Base-by-base conservation (phyloP, 1,140 invertebrate species). In the Sweltsa coloradensis region DNA sequence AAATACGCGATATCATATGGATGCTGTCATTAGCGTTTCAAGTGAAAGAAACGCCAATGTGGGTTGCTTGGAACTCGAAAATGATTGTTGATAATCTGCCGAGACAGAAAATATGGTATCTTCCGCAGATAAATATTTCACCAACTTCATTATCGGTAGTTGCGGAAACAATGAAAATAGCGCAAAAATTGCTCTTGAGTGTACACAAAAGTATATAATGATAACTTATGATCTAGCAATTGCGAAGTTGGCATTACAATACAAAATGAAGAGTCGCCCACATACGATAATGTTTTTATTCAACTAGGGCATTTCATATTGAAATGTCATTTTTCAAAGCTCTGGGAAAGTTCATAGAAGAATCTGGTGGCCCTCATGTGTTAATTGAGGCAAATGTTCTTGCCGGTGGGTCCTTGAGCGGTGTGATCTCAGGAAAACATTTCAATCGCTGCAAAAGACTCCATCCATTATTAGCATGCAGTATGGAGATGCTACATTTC, bases 251-350 rank as follows among this genome's bases (percentile, higher is more conserved):
- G 63, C 60, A 7, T 34, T 62, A 7, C 57, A 63, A 62, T 67
- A 43, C 61, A 67, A 57, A 41, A 42, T 5, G 59, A 66, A 52
- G 51, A 51, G 23, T 53, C 59, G 19, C 42, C 22, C 4, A 41
- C 5, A 34, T 67, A 60, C 54, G 45, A 66, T 34, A 64, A 66
- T 47, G 34, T 71, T 39, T 72, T 71, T 51, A 67, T 71, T 25
- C 61, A 69, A 51, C 49, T 70, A 9, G 69, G 67, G 37, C 60
- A 2, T 72, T 72, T 50, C 69, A 71, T 49, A 61, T 69, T 5
- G 59, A 61, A 58, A 57, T 71, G 59, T 55, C 68, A 13, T 72
- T 57, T 51, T 72, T 72, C 48, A 68, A 66, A 57, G 63, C 62
- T 1, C 21, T 71, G 16, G 70, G 67, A 14, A 67, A 68, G 57